Base-by-base conservation (phyloP, 2,888 invertebrate genomes). In the Zygothrica quintamaculata region DNA sequence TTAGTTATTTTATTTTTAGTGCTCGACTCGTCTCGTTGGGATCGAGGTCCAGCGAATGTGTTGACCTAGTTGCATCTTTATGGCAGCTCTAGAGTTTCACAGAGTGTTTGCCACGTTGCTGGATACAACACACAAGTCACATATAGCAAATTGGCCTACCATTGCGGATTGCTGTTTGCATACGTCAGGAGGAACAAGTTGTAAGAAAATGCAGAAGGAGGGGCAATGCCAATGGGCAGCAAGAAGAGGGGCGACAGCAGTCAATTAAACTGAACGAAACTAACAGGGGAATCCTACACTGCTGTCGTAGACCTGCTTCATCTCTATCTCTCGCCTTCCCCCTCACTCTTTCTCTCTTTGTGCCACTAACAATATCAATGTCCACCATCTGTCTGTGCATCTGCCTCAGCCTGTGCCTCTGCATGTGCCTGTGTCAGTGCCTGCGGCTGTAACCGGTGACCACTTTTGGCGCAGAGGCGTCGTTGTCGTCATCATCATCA, bases 391-490 rank as follows among this genome's bases (percentile, higher is more conserved):
- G 8, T 33, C 33, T 33, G 18, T 26, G 47, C 37, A n/a, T 55
- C 36, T 13, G 22, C 12, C 39, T 39, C 6, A 25, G 15, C 12
- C 22, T 25, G 16, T n/a, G n/a, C 13, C 11, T 36, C 36, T 34
- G 15, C 46, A 29, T 33, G 22, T 33, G 15, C 26, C 51, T 43
- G 57, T 42, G 53, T 7, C 36, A 13, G 7, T 15, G 37, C 29
- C 29, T 16, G 26, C 13, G 50, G 31, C 29, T 12, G 36, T 15
- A 6, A 36, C 12, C 37, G 39, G 51, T 56, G 61, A 16, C 40
- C 73, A 60, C 39, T 82, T 78, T 80, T 79, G 79, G 74, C 80
- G 77, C 80, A 84, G 61, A 82, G 80, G 52, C 65, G 62, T 37
- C 43, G 37, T 18, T n/a, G n/a, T n/a, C n/a, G n/a, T n/a, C n/a